Base-by-base conservation (phyloP, 1,140 invertebrate species). In the Delia radicum region DNA sequence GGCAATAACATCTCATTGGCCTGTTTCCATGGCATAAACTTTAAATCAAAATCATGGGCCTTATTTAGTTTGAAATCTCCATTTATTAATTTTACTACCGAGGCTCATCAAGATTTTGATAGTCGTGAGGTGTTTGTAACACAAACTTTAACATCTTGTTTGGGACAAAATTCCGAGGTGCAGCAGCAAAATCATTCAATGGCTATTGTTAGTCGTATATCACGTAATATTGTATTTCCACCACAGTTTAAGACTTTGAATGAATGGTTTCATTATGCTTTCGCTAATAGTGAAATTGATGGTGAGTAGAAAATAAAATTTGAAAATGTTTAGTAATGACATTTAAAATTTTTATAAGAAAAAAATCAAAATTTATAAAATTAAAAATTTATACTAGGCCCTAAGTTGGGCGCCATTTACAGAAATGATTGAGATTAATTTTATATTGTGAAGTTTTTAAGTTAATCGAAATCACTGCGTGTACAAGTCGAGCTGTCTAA, bases 261-360 rank as follows among this genome's bases (percentile, higher is more conserved):
- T 79, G 97, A 98, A 87, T 99, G 97, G 97, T 98, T 98, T 88
- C 93, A 96, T 80, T 99, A 98, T 87, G 95, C 96, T 0, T 98
- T 98, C 87, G 92, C 95, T 24, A 95, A 93, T 78, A 95, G 94
- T 85, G 95, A 97, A 87, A 94, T 98, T 71, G 96, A 98, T 88
- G 95, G 95, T 96, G 89, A 87, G 82, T 81, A 12, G n/a, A 3
- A 21, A 72, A 2, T 13, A 28, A n/a, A n/a, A n/a, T n/a, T n/a
- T n/a, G n/a, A n/a, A n/a, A n/a, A n/a, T n/a, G n/a, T n/a, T n/a
- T n/a, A n/a, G n/a, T n/a, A n/a, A n/a, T n/a, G n/a, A n/a, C n/a
- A n/a, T n/a, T n/a, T n/a, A n/a, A n/a, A n/a, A n/a, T n/a, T n/a
- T n/a, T n/a, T n/a, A n/a, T n/a, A n/a, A n/a, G n/a, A n/a, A n/a